Conservation (phyloP, 2,113 vertebrate species). For the Eublepharis macularius region DNA sequence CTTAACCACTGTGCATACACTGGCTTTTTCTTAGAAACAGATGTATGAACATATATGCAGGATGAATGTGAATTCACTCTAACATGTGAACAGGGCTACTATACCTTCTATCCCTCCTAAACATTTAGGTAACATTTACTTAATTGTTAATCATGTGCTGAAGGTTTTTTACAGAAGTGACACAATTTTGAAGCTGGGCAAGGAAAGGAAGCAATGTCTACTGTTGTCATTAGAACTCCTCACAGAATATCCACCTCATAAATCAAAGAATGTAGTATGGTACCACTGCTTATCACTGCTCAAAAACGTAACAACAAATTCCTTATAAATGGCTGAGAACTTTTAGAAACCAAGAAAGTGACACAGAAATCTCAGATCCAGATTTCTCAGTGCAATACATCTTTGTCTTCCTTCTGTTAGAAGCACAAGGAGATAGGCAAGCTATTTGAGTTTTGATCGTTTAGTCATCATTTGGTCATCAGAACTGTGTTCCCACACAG, state of each 20-base stretch:
- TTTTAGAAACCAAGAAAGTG: background rate
- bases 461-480: conserved; percentile 10
- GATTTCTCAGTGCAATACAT: background rate
- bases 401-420: background rate
- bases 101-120: too few species aligned
- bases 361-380: background rate
- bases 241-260: background rate
- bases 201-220: too few species aligned
- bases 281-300: background rate
- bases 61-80: too few species aligned
- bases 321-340: background rate
- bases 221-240: background rate
- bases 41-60: too few species aligned
- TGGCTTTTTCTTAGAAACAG: too few species aligned
- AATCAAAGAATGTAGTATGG: background rate
- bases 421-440: conserved; percentile 3
- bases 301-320: background rate
- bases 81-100: too few species aligned
- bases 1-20: too few species aligned
- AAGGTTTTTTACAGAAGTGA: too few species aligned
- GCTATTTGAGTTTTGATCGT: background rate
- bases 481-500: conserved; percentile 33
- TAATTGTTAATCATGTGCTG: too few species aligned
- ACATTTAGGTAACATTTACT: too few species aligned
- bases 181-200: too few species aligned